Base-by-base conservation (phyloP, 2,797 vertebrate genomes). In the Notamacropus eugenii region DNA sequence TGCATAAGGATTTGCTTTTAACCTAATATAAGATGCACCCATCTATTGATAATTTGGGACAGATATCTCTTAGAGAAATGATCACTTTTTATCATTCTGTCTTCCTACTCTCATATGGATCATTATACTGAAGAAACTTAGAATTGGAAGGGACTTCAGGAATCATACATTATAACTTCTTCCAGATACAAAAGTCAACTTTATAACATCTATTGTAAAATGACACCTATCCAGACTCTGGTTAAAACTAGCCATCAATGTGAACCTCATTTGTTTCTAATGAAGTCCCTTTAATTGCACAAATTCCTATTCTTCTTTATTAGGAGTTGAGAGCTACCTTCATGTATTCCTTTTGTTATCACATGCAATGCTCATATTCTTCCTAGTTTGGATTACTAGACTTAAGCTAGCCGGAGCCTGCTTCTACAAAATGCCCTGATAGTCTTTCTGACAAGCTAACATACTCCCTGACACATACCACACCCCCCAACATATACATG, bases 381-480 rank as follows among this genome's bases (percentile, higher is more conserved):
- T 40, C n/a, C n/a, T n/a, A n/a, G 1, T 74, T 74, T 28, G 5
- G n/a, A 34, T 31, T 12, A 62, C 13, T 11, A 67, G 13, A 67
- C 4, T n/a, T 67, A 67, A n/a, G n/a, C n/a, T 40, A n/a, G 62
- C 14, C 5, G 22, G 62, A 19, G n/a, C 5, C 5, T n/a, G 62
- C 34, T 74, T 74, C 34, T 40, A 40, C n/a, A 40, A 16, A 1
- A 74, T 74, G 62, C 16, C 5, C 5, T 22, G 1, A 40, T 74
- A 16, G 5, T 4, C 1, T 0, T 67, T n/a, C 34, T n/a, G 4
- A 40, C 16, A 74, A 40, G 1, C 34, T n/a, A 19, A 40, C 3
- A 31, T n/a, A n/a, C n/a, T 5, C 5, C 1, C n/a, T 1, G 14
- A 74, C 1, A 40, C 4, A 40, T 1, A 10, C 29, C 13, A 34